Conservation (phyloP, 2,888 invertebrate species). For the Sericinus montela region DNA sequence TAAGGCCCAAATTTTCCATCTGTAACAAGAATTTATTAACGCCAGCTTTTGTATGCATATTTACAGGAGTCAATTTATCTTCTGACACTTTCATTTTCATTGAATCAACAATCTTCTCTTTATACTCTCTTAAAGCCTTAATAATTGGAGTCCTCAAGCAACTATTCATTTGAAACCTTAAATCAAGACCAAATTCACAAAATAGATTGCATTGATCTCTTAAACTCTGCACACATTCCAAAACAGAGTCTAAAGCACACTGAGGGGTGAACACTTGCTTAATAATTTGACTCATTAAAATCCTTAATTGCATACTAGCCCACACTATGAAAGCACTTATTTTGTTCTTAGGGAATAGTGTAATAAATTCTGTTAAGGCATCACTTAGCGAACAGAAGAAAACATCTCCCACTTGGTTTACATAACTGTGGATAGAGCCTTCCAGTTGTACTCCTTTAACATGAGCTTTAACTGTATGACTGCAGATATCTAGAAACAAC, state of each 20-base stretch:
- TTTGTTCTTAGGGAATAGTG: slow-evolving; percentile 88
- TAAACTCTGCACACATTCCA: slow-evolving; percentile 91
- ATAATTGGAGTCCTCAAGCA: slow-evolving; percentile 88
- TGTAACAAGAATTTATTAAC: slow-evolving; percentile 84
- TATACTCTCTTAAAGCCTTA: slow-evolving; percentile 86
- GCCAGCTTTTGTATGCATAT: slow-evolving; percentile 86
- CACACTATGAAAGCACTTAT: slow-evolving; percentile 88
- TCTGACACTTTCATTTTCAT: slow-evolving; percentile 87
- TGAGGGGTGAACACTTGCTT: slow-evolving; percentile 95
- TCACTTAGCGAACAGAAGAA: slow-evolving; percentile 91
- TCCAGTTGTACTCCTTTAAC: slow-evolving; percentile 89
- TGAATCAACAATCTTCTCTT: slow-evolving; percentile 90
- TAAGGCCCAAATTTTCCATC: slow-evolving; percentile 84
- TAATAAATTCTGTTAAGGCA: slow-evolving; percentile 79
- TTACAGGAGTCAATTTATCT: slow-evolving; percentile 92
- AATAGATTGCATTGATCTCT: slow-evolving; percentile 83
- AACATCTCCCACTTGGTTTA: slow-evolving; percentile 88
- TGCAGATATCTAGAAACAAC: slow-evolving; percentile 89
- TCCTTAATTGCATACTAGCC: slow-evolving; percentile 90
- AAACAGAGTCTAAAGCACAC: slow-evolving; percentile 88
- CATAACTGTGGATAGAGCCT: slow-evolving; percentile 88
- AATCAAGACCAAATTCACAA: slow-evolving; percentile 89
- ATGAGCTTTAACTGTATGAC: slow-evolving; percentile 88
- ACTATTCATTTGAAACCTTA: slow-evolving; percentile 94
- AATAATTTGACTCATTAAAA: slow-evolving; percentile 88